phyloP scores from a whole-genome alignment of 2,797 vertebrate species.

The Apogon talboti region DNA sequence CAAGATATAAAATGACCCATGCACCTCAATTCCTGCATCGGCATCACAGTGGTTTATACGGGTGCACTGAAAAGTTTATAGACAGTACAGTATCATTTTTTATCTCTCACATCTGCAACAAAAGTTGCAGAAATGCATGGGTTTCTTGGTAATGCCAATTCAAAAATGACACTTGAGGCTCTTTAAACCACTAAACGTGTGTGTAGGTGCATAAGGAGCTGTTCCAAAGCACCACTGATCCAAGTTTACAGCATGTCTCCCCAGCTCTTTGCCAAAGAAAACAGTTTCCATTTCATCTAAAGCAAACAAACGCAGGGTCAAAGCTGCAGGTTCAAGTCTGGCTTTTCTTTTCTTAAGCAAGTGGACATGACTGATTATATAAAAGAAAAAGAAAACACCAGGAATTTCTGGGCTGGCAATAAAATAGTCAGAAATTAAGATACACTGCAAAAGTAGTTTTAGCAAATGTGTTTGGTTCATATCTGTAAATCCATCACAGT shows the following conservation, averaged over 20 bases:
- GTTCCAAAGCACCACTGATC: conserved; percentile 19
- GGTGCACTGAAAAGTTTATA: background rate
- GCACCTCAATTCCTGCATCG: too few species aligned
- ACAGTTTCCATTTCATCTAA: conserved; percentile 28
- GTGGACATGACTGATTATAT: conserved; percentile 1
- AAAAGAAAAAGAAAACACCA: conserved; percentile 6
- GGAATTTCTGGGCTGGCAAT: background rate
- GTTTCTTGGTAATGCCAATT: background rate
- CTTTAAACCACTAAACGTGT: background rate
- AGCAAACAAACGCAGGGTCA: conserved; percentile 34
- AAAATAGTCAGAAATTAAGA: background rate
- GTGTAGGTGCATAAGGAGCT: background rate
- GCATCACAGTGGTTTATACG: background rate
- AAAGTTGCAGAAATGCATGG: conserved; percentile 1
- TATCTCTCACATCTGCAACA: background rate
- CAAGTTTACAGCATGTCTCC: conserved; percentile 16
- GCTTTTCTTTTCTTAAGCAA: conserved; percentile 23
- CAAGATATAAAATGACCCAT: too few species aligned
- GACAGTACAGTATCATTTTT: background rate
- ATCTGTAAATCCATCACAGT: too few species aligned
- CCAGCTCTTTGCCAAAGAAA: conserved; percentile 40
- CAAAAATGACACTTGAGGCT: conserved; percentile 5
- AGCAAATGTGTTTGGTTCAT: background rate
- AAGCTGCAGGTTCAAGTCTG: conserved; percentile 33
- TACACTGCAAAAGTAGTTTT: background rate